Evolutionary conservation across 2,113 vertebrate genomes (phyloP).

Genomic region (Thymallus thymallus): DNA sequence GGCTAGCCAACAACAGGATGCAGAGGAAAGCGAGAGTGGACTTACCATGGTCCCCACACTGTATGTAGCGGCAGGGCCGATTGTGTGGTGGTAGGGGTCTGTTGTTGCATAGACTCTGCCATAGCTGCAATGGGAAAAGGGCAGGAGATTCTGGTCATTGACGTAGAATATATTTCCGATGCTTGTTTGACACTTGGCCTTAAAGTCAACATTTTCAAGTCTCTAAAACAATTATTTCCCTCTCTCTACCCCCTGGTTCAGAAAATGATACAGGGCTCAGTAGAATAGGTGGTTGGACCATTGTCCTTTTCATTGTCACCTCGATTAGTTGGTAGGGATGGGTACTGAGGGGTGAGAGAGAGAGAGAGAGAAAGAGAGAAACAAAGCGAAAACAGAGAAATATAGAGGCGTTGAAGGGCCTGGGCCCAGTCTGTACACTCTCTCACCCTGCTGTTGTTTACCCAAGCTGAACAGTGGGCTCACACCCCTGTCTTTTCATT

Average conservation of each 20-base stretch:
- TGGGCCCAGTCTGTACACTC: conserved; percentile 22
- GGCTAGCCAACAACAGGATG: neutral
- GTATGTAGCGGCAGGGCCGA: conserved; percentile 88
- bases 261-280: neutral
- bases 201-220: neutral
- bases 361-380: neutral
- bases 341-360: neutral
- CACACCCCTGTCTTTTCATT: conserved; percentile 71
- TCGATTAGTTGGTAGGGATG: neutral
- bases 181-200: neutral
- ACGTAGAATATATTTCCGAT: neutral
- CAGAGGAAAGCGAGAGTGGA: neutral
- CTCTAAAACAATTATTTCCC: neutral
- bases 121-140: conserved; percentile 73
- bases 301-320: neutral
- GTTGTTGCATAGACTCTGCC: conserved; percentile 93
- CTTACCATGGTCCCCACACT: conserved; percentile 98
- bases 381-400: neutral
- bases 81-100: conserved; percentile 91
- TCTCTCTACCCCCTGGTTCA: too few relatives aligned
- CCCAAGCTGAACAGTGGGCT: conserved; percentile 61
- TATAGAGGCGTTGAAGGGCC: neutral
- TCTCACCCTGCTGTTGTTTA: conserved; percentile 66
- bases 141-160: neutral
- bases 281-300: neutral